Base-by-base conservation (phyloP, 1,140 invertebrate genomes). In the Trichomalopsis sarcophagae region DNA sequence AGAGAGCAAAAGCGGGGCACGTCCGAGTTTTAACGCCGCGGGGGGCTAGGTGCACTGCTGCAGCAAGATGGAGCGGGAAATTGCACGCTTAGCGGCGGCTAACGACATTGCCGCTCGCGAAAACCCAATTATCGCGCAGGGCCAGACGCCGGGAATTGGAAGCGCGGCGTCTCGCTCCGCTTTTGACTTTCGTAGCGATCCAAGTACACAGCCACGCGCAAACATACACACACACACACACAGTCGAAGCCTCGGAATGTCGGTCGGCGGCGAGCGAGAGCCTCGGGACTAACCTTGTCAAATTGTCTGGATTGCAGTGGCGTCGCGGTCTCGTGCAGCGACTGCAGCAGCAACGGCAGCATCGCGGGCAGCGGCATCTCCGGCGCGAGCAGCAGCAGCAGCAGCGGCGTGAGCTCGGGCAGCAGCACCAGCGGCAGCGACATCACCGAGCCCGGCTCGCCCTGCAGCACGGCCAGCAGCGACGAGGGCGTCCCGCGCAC, bases 381-480 rank as follows among this genome's bases (percentile, higher is more conserved):
- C 17, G 30, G 68, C 23, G 23, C 86, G 1, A 88, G 80, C 89
- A 95, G 95, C 90, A 95, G 5, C 90, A 95, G 5, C 62, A 96
- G 94, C 78, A 96, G 95, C 90, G 96, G 96, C 92, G 96, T 96
- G 88, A 96, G 93, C 90, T 92, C 93, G n/a, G 89, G 87, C 1
- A 88, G 81, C 89, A 95, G 95, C 90, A 96, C 95, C 87, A 95
- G 95, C 47, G 96, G 95, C 78, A 96, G 95, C 90, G 96, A 96
- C 92, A 96, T 96, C 88, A 96, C 97, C 84, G 97, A 97, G 91
- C 96, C 96, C 47, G 96, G 96, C 47, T 97, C 96, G 66, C 96
- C 97, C 86, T 96, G 95, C 91, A 96, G 96, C 91, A 96, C 95
- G 44, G 92, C 93, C 71, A 92, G 93, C 90, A 93, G 93, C 30